Evolutionary conservation across 2,888 invertebrate genomes (phyloP).

Genomic region (Apotomis capreana): DNA sequence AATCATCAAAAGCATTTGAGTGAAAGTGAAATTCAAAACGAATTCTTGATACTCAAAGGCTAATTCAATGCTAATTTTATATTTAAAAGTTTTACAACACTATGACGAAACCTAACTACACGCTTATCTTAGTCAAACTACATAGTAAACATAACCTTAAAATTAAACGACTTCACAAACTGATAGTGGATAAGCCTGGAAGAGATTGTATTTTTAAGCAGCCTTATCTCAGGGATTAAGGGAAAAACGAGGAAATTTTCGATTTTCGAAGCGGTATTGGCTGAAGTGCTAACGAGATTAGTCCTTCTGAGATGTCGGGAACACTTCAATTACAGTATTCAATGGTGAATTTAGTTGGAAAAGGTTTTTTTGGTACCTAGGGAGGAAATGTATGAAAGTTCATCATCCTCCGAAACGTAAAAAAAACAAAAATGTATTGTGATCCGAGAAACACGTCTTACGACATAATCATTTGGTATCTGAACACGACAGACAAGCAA

Average conservation of each 20-base stretch:
- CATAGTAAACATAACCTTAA: background rate
- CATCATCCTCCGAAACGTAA: too few species aligned
- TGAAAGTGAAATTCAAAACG: too few species aligned
- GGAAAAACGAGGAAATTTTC: slow-evolving; percentile 15
- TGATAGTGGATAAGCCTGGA: background rate
- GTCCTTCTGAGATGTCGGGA: background rate
- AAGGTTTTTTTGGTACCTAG: background rate
- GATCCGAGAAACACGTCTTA: too few species aligned
- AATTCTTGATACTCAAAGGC: too few species aligned
- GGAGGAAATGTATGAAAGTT: background rate
- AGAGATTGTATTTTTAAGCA: slow-evolving; percentile 5
- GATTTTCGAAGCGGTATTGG: slow-evolving; percentile 13
- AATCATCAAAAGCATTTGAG: too few species aligned
- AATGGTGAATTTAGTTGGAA: background rate
- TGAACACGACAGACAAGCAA: too few species aligned
- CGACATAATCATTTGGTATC: too few species aligned
- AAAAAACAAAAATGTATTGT: too few species aligned
- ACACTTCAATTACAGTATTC: slow-evolving; percentile 2
- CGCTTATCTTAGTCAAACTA: background rate
- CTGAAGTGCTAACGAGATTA: slow-evolving; percentile 21
- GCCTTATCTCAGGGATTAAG: slow-evolving; percentile 8
- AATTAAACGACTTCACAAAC: background rate
- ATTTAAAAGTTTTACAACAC: background rate
- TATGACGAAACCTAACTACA: background rate
- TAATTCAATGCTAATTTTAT: too few species aligned